Conservation (phyloP, 2,888 invertebrate species). For the Pseudococcus viburni region DNA sequence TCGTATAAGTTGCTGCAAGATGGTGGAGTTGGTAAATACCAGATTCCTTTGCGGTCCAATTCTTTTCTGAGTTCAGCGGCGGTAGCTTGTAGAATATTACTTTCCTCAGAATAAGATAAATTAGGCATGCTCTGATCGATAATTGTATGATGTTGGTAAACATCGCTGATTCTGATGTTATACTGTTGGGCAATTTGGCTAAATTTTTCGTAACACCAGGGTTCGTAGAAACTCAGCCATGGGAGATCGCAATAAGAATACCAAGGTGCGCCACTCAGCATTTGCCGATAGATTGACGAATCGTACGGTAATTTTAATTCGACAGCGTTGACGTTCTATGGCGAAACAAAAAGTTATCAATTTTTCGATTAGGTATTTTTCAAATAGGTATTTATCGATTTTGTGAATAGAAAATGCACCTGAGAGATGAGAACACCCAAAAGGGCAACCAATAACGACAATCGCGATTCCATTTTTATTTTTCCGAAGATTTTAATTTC, state of each 20-base stretch:
- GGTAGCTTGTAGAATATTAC: not conserved
- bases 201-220: not conserved
- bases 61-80: slow-evolving; percentile 23
- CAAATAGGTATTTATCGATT: not conserved
- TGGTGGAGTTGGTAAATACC: not conserved
- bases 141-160: slow-evolving; percentile 27
- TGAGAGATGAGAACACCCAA: not conserved
- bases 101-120: not conserved
- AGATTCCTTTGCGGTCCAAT: slow-evolving; percentile 40
- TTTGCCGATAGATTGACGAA: not conserved
- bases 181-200: not conserved
- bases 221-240: slow-evolving; percentile 25
- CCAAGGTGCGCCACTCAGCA: slow-evolving; percentile 3
- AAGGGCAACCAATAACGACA: not conserved
- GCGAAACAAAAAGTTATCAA: not conserved
- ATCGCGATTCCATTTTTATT: slow-evolving; percentile 22
- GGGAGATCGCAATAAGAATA: slow-evolving; percentile 3
- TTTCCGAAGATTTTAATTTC: not conserved
- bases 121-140: not conserved
- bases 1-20: not conserved
- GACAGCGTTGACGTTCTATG: slow-evolving; percentile 21
- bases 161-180: slow-evolving; percentile 35
- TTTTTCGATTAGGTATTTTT: too few species aligned
- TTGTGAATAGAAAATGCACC: not conserved
- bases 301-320: not conserved